Conservation (phyloP, 2,113 vertebrate genomes). For the Trochalopteron elliotii region DNA sequence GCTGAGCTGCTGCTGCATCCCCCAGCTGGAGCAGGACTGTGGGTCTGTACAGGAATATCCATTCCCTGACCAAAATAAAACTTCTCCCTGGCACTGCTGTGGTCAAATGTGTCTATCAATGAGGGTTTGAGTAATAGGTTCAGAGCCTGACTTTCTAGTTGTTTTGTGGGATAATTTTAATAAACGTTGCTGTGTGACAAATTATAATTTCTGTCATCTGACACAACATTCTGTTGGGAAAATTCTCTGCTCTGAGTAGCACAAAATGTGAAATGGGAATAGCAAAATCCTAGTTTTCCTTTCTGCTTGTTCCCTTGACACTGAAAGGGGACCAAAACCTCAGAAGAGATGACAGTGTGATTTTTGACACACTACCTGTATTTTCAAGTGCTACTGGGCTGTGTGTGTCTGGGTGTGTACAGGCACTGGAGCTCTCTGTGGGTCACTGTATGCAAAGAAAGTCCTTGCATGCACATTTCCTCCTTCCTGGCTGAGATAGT, state of each 20-base stretch:
- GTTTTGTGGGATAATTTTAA: conserved; percentile 12
- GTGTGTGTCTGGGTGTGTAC: background rate
- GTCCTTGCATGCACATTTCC: background rate
- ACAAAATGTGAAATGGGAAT: background rate
- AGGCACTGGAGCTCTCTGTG: background rate
- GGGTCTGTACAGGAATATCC: background rate
- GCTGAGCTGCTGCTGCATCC: background rate
- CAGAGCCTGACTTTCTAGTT: conserved; percentile 1
- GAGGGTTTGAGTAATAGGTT: background rate
- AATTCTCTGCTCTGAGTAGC: background rate
- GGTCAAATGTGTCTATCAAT: background rate
- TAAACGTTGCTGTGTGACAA: background rate
- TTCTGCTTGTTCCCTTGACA: background rate
- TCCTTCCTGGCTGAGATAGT: background rate
- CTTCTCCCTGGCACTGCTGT: background rate
- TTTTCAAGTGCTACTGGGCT: background rate
- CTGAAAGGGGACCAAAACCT: background rate
- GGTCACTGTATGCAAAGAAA: background rate
- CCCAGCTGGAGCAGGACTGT: background rate
- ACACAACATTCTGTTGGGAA: background rate
- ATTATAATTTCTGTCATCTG: conserved; percentile 16
- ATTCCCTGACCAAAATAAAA: background rate
- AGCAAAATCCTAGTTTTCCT: background rate
- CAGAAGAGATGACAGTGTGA: background rate
- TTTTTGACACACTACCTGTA: background rate